Evolutionary conservation across 2,797 vertebrate species (phyloP), one percentile per base, ranked within the genome.

Genomic region (Anguilla anguilla): DNA sequence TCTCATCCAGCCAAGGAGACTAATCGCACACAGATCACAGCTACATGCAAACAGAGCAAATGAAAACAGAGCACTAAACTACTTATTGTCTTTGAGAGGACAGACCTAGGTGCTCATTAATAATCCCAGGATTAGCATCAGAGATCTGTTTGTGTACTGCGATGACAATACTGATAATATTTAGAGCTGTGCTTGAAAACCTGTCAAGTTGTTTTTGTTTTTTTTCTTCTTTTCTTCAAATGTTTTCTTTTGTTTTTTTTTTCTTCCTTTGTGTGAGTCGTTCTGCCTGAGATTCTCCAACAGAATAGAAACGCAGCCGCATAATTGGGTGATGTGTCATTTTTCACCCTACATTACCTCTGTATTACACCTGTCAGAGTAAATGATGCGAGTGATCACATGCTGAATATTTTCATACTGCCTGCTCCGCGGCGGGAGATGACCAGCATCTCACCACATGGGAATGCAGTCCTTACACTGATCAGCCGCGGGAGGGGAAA

Each of bases 301-400:
- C 15, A 28, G 79, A 82, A n/a, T n/a, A 51, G 22, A 82, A n/a
- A 82, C 19, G 19, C 46, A 82, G 43, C 46, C 46, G n/a, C 10
- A 7, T 82, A 82, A 51, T 22, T 49, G 79, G 10, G 22, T 7
- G 22, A 13, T 10, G 79, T 82, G 79, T 49, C 43, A 82, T 82
- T 82, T 51, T 5, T 82, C 79, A 22, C 43, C 46, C 46, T 7
- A 81, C 77, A 81, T 81, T 81, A 82, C 46, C 79, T 82, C 79
- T 82, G 79, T 4, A 82, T 82, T 51, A 7, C 79, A 82, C 79
- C 77, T 81, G 77, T 81, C 77, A 22, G 39, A 0, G 77, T 22
- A 6, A 25, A 49, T 81, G 77, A 81, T 81, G 77, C 77, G 17
- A 49, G 25, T 43, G 35, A 81, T 81, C 77, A 7, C 77, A 74